Evolutionary conservation across 2,797 vertebrate species (phyloP), one percentile per base, ranked within the genome.

Genomic region (Avahi laniger): DNA sequence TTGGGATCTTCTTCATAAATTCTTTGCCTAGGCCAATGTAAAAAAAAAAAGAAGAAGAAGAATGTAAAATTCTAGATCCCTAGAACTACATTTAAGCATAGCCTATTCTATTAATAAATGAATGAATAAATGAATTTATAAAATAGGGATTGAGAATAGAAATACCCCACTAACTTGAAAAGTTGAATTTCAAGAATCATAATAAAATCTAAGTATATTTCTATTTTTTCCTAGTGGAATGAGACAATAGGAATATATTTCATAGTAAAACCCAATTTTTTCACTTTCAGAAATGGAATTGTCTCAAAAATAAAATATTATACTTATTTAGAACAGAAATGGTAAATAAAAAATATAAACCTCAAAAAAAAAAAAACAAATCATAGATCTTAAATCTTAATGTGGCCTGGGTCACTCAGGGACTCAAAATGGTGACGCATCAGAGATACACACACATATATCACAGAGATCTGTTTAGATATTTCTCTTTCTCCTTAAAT

Each of bases 151-250:
- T 65, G 70, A 90, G 43, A 70, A 26, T 26, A 82, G 65, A 92
- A 93, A 93, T 83, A n/a, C 10, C 46, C 9, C 61, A 76, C 70
- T 61, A 59, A 80, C 9, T 57, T 38, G 17, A 50, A 95, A 96
- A 69, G 24, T n/a, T 97, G 33, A 41, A 80, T 91, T 96, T 95
- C 28, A 69, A 79, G 14, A 78, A 72, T 85, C 5, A 18, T 69
- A 52, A 52, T 65, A 78, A 92, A 88, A 88, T 84, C 7, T 20
- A 72, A 95, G 91, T 75, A n/a, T 33, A 65, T 80, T 91, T 94
- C 65, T 4, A 69, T 78, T 87, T 57, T 76, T 89, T 38, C 35
- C 8, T 75, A 75, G 70, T 69, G 50, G 14, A 87, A 28, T 61
- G 59, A 97, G 48, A 7, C 22, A 38, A 52, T 33, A 70, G 33